Percentiles rank a stretch among this genome's conserved stretches.
These are phyloP conservation scores for Amiota minor DNA, from an alignment of 2,888 invertebrate genomes.

Conservation along the genomic window DNA sequence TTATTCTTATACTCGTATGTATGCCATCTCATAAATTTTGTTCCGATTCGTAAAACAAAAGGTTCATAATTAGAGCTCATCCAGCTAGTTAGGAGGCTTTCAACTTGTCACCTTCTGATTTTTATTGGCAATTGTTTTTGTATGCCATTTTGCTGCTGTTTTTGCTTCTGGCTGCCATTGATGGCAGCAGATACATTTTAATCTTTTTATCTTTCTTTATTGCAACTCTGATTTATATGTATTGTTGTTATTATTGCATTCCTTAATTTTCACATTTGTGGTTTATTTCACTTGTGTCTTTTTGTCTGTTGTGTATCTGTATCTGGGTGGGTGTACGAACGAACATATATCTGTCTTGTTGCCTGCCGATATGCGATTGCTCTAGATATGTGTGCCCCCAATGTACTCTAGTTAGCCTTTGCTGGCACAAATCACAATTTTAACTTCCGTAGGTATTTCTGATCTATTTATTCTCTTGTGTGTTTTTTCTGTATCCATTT, in stretches of 20 bases:
- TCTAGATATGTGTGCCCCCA: too few species aligned
- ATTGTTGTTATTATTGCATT: not conserved
- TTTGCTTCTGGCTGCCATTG: too few species aligned
- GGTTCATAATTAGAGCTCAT: too few species aligned
- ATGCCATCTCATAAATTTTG: too few species aligned
- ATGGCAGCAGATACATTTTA: not conserved
- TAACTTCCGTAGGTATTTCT: conserved; percentile 2
- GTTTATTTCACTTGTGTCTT: not conserved
- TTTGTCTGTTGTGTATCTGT: not conserved
- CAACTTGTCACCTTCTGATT: not conserved
- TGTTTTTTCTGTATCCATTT: not conserved
- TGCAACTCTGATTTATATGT: not conserved
- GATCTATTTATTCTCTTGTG: not conserved
- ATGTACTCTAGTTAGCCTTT: not conserved
- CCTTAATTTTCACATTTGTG: not conserved
- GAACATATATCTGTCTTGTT: not conserved
- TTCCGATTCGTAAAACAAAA: too few species aligned
- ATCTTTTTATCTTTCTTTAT: not conserved
- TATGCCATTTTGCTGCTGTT: not conserved
- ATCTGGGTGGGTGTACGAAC: not conserved
- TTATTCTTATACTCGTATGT: too few species aligned
- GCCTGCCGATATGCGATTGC: too few species aligned
- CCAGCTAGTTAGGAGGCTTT: too few species aligned
- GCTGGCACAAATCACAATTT: conserved; percentile 6
- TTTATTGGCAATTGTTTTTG: conserved; percentile 9